Evolutionary conservation across 2,113 vertebrate genomes (phyloP), one percentile per base, ranked within the genome.

Genomic region (Lamprologus speciosus): DNA sequence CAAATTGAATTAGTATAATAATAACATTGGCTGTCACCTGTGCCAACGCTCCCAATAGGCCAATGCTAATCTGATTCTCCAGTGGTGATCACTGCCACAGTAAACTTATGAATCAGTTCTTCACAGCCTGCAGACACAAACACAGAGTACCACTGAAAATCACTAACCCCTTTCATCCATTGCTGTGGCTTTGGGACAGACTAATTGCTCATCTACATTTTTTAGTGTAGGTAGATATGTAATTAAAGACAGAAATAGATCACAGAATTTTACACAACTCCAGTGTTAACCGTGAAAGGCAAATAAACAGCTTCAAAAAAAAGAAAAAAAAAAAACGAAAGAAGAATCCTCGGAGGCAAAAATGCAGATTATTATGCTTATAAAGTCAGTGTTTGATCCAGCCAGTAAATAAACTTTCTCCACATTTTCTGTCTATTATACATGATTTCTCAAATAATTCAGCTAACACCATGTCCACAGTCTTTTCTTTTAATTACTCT

Each of bases 1-100:
- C 89, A 92, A 94, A 94, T 93, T 91, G 85, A 90, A 91, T 93
- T 93, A 91, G 91, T 91, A 85, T 88, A 90, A 91, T 93, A 93
- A 95, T 94, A 91, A 91, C 91, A 86, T 81, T 91, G 91, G 91
- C 93, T 91, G 89, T 93, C 94, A 93, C 84, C 90, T 91, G 87
- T 45, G 87, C 91, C 93, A 92, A 89, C 83, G 82, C 90, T 85
- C 88, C 91, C 91, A 92, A 88, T 33, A 86, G 92, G 88, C 53
- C 84, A 90, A 37, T 45, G 88, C 91, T 94, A 95, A 94, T 94
- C 93, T 91, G 90, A 89, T 75, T 87, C 81, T 3, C 65, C 91
- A 92, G 90, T 19, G 83, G 78, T 78, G 88, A 92, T 89, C 85
- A 33, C 51, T 80, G 91, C 91, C 90, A 87, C 87, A 12, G 84